A percentile compares a stretch with the other conserved stretches of the same genome.
Conservation (phyloP, 2,797 vertebrate genomes). For the Onychomys torridus region DNA sequence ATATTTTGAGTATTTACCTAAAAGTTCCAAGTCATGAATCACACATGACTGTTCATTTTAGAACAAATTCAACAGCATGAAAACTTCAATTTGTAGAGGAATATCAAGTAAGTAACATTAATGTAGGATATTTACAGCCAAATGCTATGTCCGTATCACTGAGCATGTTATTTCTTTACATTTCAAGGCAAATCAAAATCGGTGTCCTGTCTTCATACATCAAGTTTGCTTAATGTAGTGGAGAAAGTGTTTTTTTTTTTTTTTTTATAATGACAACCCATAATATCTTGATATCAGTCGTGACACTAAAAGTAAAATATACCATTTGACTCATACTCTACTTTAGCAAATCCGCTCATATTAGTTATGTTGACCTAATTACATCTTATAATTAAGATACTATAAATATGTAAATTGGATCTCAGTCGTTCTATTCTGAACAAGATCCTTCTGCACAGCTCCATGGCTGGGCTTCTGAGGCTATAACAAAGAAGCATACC, state of each 20-base stretch:
- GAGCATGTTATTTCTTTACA: constrained; percentile 19
- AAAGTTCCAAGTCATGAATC: neutral
- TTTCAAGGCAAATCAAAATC: neutral
- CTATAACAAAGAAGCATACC: constrained; percentile 91
- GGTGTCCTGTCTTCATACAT: neutral
- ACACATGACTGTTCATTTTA: neutral
- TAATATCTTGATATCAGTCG: constrained; percentile 76
- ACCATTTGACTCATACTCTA: constrained; percentile 72
- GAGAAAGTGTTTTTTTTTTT: neutral
- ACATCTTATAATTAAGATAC: constrained; percentile 19
- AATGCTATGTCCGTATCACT: constrained; percentile 4
- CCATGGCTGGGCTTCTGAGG: constrained; percentile 82
- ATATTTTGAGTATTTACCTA: constrained; percentile 23
- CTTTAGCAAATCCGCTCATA: constrained; percentile 58
- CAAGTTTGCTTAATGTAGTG: neutral
- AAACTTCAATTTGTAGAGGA: neutral
- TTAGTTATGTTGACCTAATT: constrained; percentile 57
- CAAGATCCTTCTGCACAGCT: constrained; percentile 48
- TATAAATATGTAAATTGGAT: neutral
- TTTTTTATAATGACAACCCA: constrained; percentile 47
- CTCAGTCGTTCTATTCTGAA: constrained; percentile 44
- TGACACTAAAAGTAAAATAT: constrained; percentile 63
- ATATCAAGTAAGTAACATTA: constrained; percentile 1
- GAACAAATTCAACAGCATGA: constrained; percentile 15
- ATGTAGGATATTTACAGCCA: neutral